Evolutionary conservation across 2,888 invertebrate genomes (phyloP).

Genomic region (Eulithis prunata): DNA sequence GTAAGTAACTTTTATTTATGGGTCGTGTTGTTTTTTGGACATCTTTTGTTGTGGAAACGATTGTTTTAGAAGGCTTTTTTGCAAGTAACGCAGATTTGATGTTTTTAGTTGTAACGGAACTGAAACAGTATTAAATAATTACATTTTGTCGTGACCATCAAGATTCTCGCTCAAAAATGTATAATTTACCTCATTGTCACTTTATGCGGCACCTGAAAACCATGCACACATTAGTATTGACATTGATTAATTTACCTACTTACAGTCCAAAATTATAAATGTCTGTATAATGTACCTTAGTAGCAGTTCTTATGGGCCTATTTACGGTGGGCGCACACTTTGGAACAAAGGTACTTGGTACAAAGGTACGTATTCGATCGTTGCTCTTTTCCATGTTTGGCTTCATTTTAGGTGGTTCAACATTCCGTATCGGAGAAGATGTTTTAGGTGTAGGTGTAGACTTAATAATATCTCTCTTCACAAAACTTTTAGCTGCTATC

Average conservation of each 20-base stretch:
- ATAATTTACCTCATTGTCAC: conserved; percentile 52
- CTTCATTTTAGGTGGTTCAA: conserved; percentile 6
- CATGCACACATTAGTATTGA: conserved; percentile 4
- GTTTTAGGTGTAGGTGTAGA: conserved; percentile 1
- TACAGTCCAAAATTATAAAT: neutral
- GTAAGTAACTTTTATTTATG: conserved; percentile 52
- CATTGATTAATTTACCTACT: neutral
- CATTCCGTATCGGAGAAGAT: conserved; percentile 1
- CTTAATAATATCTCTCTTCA: conserved; percentile 16
- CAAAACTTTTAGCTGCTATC: conserved; percentile 8
- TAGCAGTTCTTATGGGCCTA: conserved; percentile 37
- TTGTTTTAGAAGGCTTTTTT: conserved; percentile 44
- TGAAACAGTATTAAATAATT: conserved; percentile 45
- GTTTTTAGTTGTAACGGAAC: conserved; percentile 50
- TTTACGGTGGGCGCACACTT: conserved; percentile 11
- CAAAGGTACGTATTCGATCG: conserved; percentile 2
- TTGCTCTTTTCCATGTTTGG: conserved; percentile 4
- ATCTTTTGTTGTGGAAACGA: conserved; percentile 42
- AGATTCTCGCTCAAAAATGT: conserved; percentile 24
- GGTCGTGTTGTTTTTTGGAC: conserved; percentile 32
- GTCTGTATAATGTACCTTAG: conserved; percentile 47
- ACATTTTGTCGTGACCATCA: conserved; percentile 25
- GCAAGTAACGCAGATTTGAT: conserved; percentile 46
- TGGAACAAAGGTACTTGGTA: conserved; percentile 5
- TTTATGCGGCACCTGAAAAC: conserved; percentile 62